Evolutionary conservation across 2,888 invertebrate species (phyloP), one percentile per base, ranked within the genome.

Genomic region (Eupeodes latifasciatus): DNA sequence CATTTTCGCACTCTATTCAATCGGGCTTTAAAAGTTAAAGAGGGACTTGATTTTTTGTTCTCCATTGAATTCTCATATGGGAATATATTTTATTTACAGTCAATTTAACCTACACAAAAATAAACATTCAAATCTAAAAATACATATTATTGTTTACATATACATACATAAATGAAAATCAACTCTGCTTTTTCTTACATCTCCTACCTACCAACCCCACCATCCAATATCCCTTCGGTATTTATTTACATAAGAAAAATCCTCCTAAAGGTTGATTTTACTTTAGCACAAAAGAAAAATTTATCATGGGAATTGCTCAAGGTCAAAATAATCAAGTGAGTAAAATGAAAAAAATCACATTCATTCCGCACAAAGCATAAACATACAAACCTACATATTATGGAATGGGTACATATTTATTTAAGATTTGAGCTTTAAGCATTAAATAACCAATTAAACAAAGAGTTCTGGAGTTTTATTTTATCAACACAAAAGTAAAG

Each of bases 271-370:
- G 40, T 62, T 44, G 12, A 16, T 40, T 40, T 62, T 62, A 36
- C 36, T n/a, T n/a, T 9, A n/a, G 16, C 62, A 62, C 62, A 40
- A 62, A 62, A 62, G 40, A 44, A 44, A 62, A 44, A 11, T 44
- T 6, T 19, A 6, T 40, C 11, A 11, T 44, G 11, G 40, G 5
- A 62, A 16, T 11, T 62, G 40, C 62, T 11, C 62, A 62, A 40
- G 62, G 62, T 40, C 40, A 62, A 40, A 16, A 62, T 61, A 61
- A 61, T 62, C 40, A 62, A 62, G 40, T 62, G 12, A 16, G 2
- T 62, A 40, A 11, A 62, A 27, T 27, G 27, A 27, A 27, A 27
- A n/a, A 61, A 16, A 62, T 62, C 40, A 11, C 40, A 16, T 62
- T 16, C 2, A 62, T 40, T 62, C 3, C 16, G 11, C 14, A 40